Percentiles rank a stretch among this genome's conserved stretches.
These are phyloP conservation scores for Neocrepidodera transversa DNA, from an alignment of 2,888 invertebrate species.

Conservation along the genomic window DNA sequence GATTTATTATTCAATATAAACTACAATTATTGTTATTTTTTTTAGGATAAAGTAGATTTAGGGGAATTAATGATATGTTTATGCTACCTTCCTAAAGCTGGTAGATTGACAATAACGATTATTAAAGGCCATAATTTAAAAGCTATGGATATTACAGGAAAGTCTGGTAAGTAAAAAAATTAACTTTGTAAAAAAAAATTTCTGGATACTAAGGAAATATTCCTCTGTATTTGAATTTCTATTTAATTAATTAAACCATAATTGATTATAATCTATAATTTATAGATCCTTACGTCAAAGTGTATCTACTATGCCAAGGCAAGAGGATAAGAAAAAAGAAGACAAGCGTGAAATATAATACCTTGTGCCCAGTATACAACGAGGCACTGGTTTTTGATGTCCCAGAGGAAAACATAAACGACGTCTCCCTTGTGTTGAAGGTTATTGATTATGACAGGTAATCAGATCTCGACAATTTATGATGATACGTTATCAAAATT, in stretches of 20 bases:
- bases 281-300: slow-evolving; percentile 93
- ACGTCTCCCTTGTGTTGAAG: slow-evolving; percentile 82
- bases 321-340: slow-evolving; percentile 93
- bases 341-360: slow-evolving; percentile 87
- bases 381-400: slow-evolving; percentile 94
- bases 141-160: slow-evolving; percentile 93
- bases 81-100: slow-evolving; percentile 90
- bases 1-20: too few species aligned
- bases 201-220: too few species aligned
- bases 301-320: slow-evolving; percentile 85
- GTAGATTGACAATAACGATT: slow-evolving; percentile 86
- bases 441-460: slow-evolving; percentile 91
- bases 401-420: slow-evolving; percentile 80
- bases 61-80: slow-evolving; percentile 92
- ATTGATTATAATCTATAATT: too few species aligned
- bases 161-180: slow-evolving; percentile 79
- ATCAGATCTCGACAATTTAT: slow-evolving; percentile 44
- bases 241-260: too few species aligned
- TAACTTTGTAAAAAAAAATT: too few species aligned
- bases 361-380: slow-evolving; percentile 88
- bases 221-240: too few species aligned
- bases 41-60: slow-evolving; percentile 82
- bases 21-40: too few species aligned
- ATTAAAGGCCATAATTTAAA: slow-evolving; percentile 91
- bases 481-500: not conserved